Base-by-base conservation (phyloP, 2,113 vertebrate species). In the Gyps fulvus region DNA sequence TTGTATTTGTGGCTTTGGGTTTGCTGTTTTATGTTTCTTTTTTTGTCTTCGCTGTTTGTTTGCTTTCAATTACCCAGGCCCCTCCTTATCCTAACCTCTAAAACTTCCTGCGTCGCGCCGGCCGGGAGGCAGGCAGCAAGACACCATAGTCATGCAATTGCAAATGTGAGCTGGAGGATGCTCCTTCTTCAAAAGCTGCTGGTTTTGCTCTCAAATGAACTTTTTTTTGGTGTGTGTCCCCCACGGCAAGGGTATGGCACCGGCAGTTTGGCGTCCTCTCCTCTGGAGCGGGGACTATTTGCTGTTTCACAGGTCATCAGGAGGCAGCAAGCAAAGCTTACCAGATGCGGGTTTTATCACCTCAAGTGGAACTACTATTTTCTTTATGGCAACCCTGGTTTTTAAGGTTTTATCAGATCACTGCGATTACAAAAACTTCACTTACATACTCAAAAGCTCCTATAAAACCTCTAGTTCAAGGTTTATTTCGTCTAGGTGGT, bases 1-100 rank as follows among this genome's bases (percentile, higher is more conserved):
- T 94, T 83, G 71, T 91, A 80, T 96, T 97, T 97, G 97, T 43
- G 95, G 95, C 87, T 97, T 97, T 55, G 81, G 45, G 50, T 54
- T 96, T 69, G 87, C 87, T 93, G 95, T 58, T 97, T 97, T 66
- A 95, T 89, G 96, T 94, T 97, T 81, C 90, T 95, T 88, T 96
- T 84, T 89, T 89, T 82, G 87, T 82, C 91, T 95, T 89, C 1
- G 34, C 93, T 96, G 95, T 96, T 96, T 92, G 89, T 94, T 97
- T 96, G 84, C 92, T 96, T 95, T 95, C 91, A 93, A 86, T 93
- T 96, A 95, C 7, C 1, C 52, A 0, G 54, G 66, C 78, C 61
- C 74, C 77, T 91, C 80, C 82, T 83, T 49, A 77, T 55, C 76
- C 92, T n/a, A 88, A 83, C n/a, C 92, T 71, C 90, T 47, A 18